Evolutionary conservation across 1,140 invertebrate genomes (phyloP).

Genomic region (Thaumetopoea pityocampa): DNA sequence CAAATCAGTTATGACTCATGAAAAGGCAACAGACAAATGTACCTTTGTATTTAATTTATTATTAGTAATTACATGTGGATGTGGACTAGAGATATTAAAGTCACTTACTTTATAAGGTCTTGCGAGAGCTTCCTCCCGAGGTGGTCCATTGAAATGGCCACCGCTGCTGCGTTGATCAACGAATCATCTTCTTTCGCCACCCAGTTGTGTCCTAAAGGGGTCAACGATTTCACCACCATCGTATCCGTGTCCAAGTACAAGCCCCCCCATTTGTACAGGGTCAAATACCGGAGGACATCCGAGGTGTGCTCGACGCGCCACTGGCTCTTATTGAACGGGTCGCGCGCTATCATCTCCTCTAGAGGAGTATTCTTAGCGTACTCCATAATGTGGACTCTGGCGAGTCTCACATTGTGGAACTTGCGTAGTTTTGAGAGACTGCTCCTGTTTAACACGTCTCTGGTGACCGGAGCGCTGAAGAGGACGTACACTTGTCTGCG

Average conservation of each 20-base stretch:
- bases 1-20: too few relatives aligned
- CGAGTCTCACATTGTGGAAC: constrained; percentile 76
- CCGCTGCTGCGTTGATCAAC: constrained; percentile 78
- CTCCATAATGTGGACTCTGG: constrained; percentile 75
- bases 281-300: constrained; percentile 83
- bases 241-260: constrained; percentile 88
- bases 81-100: not conserved
- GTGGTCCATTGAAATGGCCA: constrained; percentile 77
- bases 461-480: constrained; percentile 55
- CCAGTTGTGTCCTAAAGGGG: constrained; percentile 78
- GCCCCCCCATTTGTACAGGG: constrained; percentile 86
- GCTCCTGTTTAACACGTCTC: constrained; percentile 8
- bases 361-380: constrained; percentile 31
- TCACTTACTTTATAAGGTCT: constrained; percentile 71
- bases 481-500: constrained; percentile 71
- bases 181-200: constrained; percentile 79
- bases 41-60: constrained; percentile 6
- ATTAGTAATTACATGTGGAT: not conserved
- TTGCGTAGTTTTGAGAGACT: constrained; percentile 62
- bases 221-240: constrained; percentile 80
- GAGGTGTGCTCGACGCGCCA: constrained; percentile 80
- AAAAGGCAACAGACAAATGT: too few relatives aligned
- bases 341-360: constrained; percentile 35
- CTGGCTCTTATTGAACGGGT: constrained; percentile 72
- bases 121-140: constrained; percentile 78